Base-by-base conservation (phyloP, 2,113 vertebrate species). In the Aptenodytes patagonicus region DNA sequence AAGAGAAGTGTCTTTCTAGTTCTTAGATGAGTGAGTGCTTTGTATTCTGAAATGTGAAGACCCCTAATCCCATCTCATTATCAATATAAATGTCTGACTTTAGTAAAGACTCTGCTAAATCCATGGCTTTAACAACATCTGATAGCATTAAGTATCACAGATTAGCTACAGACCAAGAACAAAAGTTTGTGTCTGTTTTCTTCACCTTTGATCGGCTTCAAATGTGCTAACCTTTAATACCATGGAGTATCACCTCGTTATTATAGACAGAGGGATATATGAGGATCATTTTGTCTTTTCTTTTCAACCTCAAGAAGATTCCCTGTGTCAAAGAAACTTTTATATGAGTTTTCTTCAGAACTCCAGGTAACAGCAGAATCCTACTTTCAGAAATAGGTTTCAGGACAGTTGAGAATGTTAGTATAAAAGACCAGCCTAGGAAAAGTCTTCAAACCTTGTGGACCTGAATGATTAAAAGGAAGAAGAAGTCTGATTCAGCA, bases 1-100 rank as follows among this genome's bases (percentile, higher is more conserved):
- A 80, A 13, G 9, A 90, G 8, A 88, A 73, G 13, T 51, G 86
- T 78, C 49, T 93, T 87, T 66, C 71, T 47, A 34, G 40, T 40
- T 89, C 84, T 81, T 47, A 62, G n/a, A 5, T 76, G 38, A 85
- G 40, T 34, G 57, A 8, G 15, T 83, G 24, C 34, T 94, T 85
- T 93, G 40, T 92, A 78, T 93, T 90, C 66, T 57, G 75, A 92
- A 90, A 70, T 18, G 54, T 40, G 87, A 90, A 79, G 44, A 49
- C 34, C 28, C 68, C 62, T 93, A 96, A 94, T 92, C 70, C 70
- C 40, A 76, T 54, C 54, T 84, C 54, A 70, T 92, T 92, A 92
- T 77, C 83, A 76, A 77, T 52, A 88, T 77, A 90, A 93, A 90
- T 61, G 18, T 57, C 71, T 90, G 76, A 86, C 40, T 68, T 87